Percentiles rank a stretch among this genome's conserved stretches.
These are phyloP conservation scores for Laspeyria flexula DNA, from an alignment of 2,888 invertebrate species.

Conservation along the genomic window DNA sequence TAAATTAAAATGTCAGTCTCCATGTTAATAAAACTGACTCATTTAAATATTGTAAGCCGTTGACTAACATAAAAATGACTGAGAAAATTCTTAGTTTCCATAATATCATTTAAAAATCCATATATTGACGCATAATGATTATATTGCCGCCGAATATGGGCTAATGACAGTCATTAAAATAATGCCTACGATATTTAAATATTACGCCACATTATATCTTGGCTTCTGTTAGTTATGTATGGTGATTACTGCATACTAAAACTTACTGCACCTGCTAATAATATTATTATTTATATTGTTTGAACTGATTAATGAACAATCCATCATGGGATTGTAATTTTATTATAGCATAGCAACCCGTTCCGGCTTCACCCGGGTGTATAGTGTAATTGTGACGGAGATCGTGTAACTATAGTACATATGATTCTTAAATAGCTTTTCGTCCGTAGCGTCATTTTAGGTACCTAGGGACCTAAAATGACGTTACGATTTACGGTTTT, in stretches of 20 bases:
- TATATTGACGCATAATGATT: slow-evolving; percentile 36
- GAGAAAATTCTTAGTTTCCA: slow-evolving; percentile 20
- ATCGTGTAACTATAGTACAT: no score
- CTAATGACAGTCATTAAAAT: slow-evolving; percentile 45
- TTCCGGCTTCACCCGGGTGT: no score
- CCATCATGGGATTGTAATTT: no score
- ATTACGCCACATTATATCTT: slow-evolving; percentile 14
- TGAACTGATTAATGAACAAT: no score
- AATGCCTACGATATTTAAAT: slow-evolving; percentile 39
- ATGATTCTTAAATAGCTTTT: no score
- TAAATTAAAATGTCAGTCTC: neutral
- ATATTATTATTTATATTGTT: neutral
- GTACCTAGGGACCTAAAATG: no score
- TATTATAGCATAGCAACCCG: no score
- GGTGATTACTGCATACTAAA: slow-evolving; percentile 1
- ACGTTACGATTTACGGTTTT: no score
- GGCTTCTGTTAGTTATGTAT: slow-evolving; percentile 7
- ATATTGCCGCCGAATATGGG: slow-evolving; percentile 31
- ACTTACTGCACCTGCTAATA: neutral
- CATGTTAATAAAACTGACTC: neutral
- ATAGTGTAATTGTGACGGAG: no score
- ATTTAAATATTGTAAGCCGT: neutral
- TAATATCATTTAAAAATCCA: slow-evolving; percentile 21
- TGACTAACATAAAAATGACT: slow-evolving; percentile 18
- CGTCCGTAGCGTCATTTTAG: no score